Conservation (phyloP, 1,140 invertebrate species). For the Delia radicum region DNA sequence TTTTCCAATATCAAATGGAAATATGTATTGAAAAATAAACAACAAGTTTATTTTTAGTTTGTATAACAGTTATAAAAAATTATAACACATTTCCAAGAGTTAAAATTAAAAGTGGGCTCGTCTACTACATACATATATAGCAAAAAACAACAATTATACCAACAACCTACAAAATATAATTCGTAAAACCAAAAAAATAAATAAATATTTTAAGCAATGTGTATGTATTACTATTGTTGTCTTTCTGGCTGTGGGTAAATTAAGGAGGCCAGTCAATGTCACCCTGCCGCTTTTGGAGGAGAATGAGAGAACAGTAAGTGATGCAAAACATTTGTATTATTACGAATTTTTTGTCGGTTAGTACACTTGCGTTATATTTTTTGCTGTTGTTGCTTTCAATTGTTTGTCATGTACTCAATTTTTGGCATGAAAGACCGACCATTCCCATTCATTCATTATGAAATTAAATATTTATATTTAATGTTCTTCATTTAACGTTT, state of each 20-base stretch:
- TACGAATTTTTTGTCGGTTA: neutral
- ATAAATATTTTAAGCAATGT: too few relatives aligned
- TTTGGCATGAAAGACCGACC: too few relatives aligned
- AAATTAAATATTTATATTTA: slow-evolving; percentile 20
- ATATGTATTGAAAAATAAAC: neutral
- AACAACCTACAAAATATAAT: neutral
- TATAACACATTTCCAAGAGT: neutral
- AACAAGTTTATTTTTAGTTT: neutral
- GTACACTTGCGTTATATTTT: neutral
- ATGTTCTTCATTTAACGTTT: too few relatives aligned
- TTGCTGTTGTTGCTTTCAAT: neutral
- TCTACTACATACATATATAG: neutral
- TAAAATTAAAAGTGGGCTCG: slow-evolving; percentile 5
- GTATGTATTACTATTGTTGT: neutral
- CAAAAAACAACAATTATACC: neutral
- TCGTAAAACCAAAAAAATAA: too few relatives aligned
- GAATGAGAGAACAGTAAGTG: neutral
- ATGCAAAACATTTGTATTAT: neutral
- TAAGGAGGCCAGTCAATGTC: slow-evolving; percentile 20
- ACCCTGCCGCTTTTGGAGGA: neutral
- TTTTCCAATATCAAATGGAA: neutral
- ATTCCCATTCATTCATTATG: slow-evolving; percentile 9
- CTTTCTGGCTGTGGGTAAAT: neutral
- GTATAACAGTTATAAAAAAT: slow-evolving; percentile 6
- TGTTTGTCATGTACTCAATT: neutral